Evolutionary conservation across 2,888 invertebrate genomes (phyloP).

Genomic region (Anticlea derivata): DNA sequence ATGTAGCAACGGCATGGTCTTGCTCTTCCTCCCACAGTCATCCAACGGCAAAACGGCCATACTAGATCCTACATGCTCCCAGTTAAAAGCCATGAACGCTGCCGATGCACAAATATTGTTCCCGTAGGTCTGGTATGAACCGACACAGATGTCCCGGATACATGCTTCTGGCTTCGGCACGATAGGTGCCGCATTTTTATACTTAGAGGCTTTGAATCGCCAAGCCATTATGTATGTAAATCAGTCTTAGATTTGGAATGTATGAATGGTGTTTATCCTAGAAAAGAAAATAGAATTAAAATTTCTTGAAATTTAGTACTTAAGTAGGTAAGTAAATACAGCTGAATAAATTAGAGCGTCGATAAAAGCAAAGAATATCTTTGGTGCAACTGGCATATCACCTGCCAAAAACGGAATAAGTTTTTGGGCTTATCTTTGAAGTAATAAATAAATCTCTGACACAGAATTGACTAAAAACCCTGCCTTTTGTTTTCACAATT

Average conservation of each 20-base stretch:
- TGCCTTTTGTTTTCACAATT: background rate
- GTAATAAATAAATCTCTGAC: background rate
- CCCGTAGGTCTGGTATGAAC: slow-evolving; percentile 96
- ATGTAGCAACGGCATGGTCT: slow-evolving; percentile 93
- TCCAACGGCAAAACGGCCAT: slow-evolving; percentile 94
- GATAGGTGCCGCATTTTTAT: slow-evolving; percentile 98
- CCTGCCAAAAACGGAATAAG: background rate
- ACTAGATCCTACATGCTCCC: slow-evolving; percentile 96
- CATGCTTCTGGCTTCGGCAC: slow-evolving; percentile 97
- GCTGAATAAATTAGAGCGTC: background rate
- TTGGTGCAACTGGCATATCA: background rate
- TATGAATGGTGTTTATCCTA: slow-evolving; percentile 53
- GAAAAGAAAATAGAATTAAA: slow-evolving; percentile 37
- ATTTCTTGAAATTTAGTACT: background rate
- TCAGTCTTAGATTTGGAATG: slow-evolving; percentile 79
- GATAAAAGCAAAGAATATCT: background rate
- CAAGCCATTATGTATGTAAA: slow-evolving; percentile 88
- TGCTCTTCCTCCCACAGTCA: slow-evolving; percentile 94
- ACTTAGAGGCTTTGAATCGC: slow-evolving; percentile 98
- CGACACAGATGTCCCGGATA: slow-evolving; percentile 94
- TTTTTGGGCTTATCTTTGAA: background rate
- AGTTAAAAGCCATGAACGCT: slow-evolving; percentile 97
- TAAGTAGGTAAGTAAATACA: background rate
- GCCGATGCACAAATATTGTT: slow-evolving; percentile 97
- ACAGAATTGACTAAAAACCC: background rate